Evolutionary conservation across 2,797 vertebrate genomes (phyloP).

Genomic region (Hydrolagus colliei): DNA sequence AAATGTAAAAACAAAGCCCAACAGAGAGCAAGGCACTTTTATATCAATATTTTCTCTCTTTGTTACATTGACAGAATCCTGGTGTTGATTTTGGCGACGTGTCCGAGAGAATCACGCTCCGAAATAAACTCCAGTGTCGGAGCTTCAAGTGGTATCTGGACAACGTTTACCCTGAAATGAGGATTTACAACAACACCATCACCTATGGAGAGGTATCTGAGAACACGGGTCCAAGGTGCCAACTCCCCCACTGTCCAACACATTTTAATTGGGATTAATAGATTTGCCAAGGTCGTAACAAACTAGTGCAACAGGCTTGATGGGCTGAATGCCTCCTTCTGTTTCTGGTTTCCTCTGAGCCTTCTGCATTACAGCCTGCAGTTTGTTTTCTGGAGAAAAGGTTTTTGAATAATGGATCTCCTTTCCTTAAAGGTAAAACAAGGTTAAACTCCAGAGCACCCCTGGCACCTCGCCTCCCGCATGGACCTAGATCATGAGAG

Average conservation of each 20-base stretch:
- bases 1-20: too few relatives aligned
- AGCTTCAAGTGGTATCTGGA: conserved; percentile 96
- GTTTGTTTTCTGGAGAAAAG: too few relatives aligned
- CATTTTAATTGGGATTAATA: background rate
- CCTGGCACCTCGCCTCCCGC: too few relatives aligned
- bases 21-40: too few relatives aligned
- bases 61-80: conserved; percentile 65
- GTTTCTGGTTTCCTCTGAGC: too few relatives aligned
- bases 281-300: background rate
- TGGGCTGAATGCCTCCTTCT: too few relatives aligned
- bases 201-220: conserved; percentile 89
- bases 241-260: background rate
- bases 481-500: too few relatives aligned
- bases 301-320: background rate
- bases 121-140: conserved; percentile 81
- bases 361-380: too few relatives aligned
- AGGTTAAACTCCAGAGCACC: too few relatives aligned
- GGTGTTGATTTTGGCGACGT: conserved; percentile 95
- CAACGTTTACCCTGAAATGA: conserved; percentile 95
- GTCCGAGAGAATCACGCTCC: conserved; percentile 80
- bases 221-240: background rate
- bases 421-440: too few relatives aligned
- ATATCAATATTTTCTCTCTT: background rate
- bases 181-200: conserved; percentile 93
- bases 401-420: too few relatives aligned